phyloP scores from a whole-genome alignment of 2,888 invertebrate species.

The Nomada goodeniana region DNA sequence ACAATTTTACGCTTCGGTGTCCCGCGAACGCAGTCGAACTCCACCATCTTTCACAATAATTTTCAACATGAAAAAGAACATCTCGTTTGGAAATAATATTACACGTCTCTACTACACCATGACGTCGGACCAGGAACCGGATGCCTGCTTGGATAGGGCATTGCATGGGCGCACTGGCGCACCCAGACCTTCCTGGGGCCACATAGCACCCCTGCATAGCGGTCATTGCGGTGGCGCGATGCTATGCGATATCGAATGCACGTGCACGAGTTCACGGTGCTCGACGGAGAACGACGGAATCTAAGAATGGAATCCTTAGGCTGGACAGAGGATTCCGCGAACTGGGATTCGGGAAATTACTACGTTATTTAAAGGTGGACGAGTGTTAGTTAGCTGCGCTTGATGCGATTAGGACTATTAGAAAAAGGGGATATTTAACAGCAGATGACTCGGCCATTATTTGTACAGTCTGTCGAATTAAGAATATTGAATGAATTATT shows the following conservation, averaged over 20 bases:
- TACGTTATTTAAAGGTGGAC: slow-evolving; percentile 19
- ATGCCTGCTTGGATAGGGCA: slow-evolving; percentile 1
- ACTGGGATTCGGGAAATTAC: slow-evolving; percentile 10
- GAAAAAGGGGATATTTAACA: too few relatives aligned
- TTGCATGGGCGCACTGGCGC: slow-evolving; percentile 56
- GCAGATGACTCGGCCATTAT: too few relatives aligned
- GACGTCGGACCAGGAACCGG: not conserved
- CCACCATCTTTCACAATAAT: too few relatives aligned
- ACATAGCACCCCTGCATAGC: slow-evolving; percentile 74
- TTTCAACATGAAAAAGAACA: too few relatives aligned
- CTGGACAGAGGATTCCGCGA: slow-evolving; percentile 33
- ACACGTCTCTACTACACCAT: too few relatives aligned
- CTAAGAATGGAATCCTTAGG: slow-evolving; percentile 61
- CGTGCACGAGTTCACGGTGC: slow-evolving; percentile 21
- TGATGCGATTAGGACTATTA: too few relatives aligned
- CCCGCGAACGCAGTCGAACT: too few relatives aligned
- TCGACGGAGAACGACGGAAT: slow-evolving; percentile 29
- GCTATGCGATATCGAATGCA: slow-evolving; percentile 63
- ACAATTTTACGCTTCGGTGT: too few relatives aligned
- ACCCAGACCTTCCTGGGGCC: slow-evolving; percentile 47
- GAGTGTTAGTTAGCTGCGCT: not conserved
- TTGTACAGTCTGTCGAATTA: too few relatives aligned
- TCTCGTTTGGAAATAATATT: too few relatives aligned
- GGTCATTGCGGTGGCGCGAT: slow-evolving; percentile 74
- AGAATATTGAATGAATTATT: too few relatives aligned